These are phyloP conservation scores for Callorhinus ursinus DNA, from an alignment of 2,113 vertebrate genomes.

Conservation along the genomic window DNA sequence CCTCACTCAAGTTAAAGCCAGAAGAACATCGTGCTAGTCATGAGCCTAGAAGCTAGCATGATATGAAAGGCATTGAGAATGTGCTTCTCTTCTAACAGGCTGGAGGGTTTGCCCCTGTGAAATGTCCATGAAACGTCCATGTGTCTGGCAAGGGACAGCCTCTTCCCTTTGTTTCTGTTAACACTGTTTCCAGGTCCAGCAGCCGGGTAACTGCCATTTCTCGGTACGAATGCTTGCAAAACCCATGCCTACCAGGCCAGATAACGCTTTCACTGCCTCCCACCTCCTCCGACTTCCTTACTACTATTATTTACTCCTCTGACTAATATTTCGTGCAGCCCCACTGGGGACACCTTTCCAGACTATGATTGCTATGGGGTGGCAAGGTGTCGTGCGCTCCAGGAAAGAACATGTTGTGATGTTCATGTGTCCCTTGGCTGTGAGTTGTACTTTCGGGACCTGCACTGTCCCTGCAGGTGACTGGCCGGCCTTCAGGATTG, in stretches of 20 bases:
- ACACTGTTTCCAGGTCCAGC: fast-evolving
- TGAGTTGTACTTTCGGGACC: background rate
- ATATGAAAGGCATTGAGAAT: too few species aligned
- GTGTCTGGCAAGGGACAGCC: background rate
- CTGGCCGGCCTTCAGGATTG: background rate
- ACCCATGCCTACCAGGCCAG: background rate
- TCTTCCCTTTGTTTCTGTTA: background rate
- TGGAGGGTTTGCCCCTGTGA: background rate
- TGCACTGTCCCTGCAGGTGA: background rate
- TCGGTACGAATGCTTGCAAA: background rate
- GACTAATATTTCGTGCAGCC: background rate
- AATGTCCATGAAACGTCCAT: background rate
- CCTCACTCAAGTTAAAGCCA: background rate
- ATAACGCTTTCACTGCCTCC: background rate
- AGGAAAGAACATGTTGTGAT: background rate
- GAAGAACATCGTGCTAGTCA: fast-evolving
- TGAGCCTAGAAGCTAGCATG: background rate
- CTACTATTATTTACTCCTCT: background rate
- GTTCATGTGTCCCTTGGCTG: background rate
- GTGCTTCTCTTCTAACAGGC: background rate
- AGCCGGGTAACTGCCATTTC: background rate
- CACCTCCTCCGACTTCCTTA: background rate
- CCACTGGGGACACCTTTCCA: background rate
- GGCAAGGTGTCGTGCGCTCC: background rate
- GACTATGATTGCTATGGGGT: background rate